Evolutionary conservation across 2,888 invertebrate species (phyloP).

Genomic region (Ditula angustiorana): DNA sequence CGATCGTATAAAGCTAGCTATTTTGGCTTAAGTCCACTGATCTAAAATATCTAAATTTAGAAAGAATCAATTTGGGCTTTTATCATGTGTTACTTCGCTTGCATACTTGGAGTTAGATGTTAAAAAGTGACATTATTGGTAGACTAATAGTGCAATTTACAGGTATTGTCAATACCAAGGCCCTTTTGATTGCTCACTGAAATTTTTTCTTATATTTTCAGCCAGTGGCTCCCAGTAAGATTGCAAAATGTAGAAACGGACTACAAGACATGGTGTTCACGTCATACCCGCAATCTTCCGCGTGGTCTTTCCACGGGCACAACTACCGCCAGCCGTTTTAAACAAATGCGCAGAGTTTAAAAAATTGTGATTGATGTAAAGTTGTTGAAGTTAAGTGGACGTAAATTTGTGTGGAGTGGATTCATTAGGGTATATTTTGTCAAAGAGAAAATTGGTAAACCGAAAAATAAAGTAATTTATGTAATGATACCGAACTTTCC

Average conservation of each 20-base stretch:
- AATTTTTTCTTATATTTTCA: constrained; percentile 44
- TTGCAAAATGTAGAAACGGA: constrained; percentile 65
- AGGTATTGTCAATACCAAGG: constrained; percentile 7
- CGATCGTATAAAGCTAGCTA: too few relatives aligned
- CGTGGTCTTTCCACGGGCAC: constrained; percentile 76
- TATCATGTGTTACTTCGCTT: too few relatives aligned
- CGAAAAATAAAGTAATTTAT: constrained; percentile 30
- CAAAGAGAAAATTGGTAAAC: background rate
- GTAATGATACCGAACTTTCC: too few relatives aligned
- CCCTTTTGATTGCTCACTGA: constrained; percentile 24
- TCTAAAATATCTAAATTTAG: too few relatives aligned
- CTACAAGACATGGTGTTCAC: constrained; percentile 73
- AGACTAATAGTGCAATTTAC: too few relatives aligned
- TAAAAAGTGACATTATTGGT: too few relatives aligned
- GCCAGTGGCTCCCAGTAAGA: constrained; percentile 45
- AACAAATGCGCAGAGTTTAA: background rate
- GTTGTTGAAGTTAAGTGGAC: constrained; percentile 25
- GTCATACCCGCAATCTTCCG: constrained; percentile 62
- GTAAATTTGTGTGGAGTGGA: constrained; percentile 11
- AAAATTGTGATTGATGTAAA: constrained; percentile 1
- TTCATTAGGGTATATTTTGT: constrained; percentile 9
- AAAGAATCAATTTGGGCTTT: too few relatives aligned
- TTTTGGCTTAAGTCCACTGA: too few relatives aligned
- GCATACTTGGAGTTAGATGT: too few relatives aligned
- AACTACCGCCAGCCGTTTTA: constrained; percentile 43